Evolutionary conservation across 2,888 invertebrate species (phyloP), one percentile per base, ranked within the genome.

Genomic region (Conistra vaccinii): DNA sequence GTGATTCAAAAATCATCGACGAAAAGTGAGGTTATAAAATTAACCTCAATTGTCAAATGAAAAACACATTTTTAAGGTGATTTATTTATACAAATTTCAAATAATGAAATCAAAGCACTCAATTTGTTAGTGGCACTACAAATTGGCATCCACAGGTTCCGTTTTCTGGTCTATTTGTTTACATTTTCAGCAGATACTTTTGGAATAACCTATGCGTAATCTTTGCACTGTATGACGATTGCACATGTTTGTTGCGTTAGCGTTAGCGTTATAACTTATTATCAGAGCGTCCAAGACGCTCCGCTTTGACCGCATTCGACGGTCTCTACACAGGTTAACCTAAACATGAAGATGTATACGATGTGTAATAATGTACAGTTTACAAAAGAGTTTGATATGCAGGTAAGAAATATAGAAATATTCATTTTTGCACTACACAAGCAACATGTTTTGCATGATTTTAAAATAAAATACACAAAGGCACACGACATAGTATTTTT

Each of bases 291-390:
- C n/a, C 32, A 20, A 63, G n/a, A 42, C 5, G n/a, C n/a, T n/a
- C n/a, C n/a, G n/a, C n/a, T n/a, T n/a, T n/a, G n/a, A n/a, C n/a
- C n/a, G n/a, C n/a, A 32, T n/a, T 32, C 20, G 3, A 51, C 2
- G 48, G 51, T 57, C 26, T 80, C 42, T 14, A n/a, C 6, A 26
- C 5, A n/a, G 12, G 42, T 23, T 29, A 23, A 45, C 32, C 20
- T 20, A 12, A 53, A 55, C n/a, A n/a, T n/a, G 6, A 32, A 1
- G 7, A 63, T 76, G 67, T 76, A 58, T 58, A 61, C 42, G 74
- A 61, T 65, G 4, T 14, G 23, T 29, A 53, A 61, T 4, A 35
- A 51, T 58, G 57, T 42, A 68, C 45, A 60, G 51, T 10, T 26
- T 14, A 51, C 68, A 68, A 76, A 45, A 48, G 20, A 57, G 26